Base-by-base conservation (phyloP, 1,140 invertebrate species). In the Hyles vespertilio region DNA sequence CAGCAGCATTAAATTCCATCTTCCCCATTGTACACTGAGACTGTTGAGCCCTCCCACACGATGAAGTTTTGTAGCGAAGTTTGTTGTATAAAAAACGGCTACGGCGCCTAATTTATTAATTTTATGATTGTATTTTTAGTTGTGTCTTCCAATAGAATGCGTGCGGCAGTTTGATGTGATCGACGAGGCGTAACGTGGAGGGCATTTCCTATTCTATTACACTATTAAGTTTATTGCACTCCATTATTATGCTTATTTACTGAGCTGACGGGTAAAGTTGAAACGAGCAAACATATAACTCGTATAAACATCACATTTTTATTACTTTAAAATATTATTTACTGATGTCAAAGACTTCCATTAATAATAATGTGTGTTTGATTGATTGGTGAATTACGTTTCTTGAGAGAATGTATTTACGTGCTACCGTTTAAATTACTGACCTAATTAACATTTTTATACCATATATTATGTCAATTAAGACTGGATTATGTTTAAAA, bases 181-280 rank as follows among this genome's bases (percentile, higher is more conserved):
- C 66, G 67, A 69, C 66, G 70, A 44, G 66, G 48, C 48, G 56
- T 47, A 61, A 65, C 64, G 77, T n/a, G 82, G 81, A 74, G 82
- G 82, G 81, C 79, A 70, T 81, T 83, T 84, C 82, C 82, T 85
- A 84, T 80, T 74, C 62, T 78, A 74, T 72, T 80, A 84, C 72
- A 77, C 72, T 80, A 79, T 80, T 84, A 83, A 84, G 80, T 80
- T 84, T 79, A 76, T 77, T 81, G 77, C 81, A 87, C 80, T 81
- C 79, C 77, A 80, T 79, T 40, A 40, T 40, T 40, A 40, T 40
- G 36, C 36, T 40, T 40, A 40, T 40, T 5, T 40, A 8, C 36
- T 8, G 36, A 40, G 4, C 36, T 5, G 36, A 40, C 36, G 36
- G 8, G 36, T 40, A 40, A 40, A 40, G 36, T 40, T 40, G 36